Base-by-base conservation (phyloP, 1,140 invertebrate species). In the Hermatobates lingyangjiaoensis region DNA sequence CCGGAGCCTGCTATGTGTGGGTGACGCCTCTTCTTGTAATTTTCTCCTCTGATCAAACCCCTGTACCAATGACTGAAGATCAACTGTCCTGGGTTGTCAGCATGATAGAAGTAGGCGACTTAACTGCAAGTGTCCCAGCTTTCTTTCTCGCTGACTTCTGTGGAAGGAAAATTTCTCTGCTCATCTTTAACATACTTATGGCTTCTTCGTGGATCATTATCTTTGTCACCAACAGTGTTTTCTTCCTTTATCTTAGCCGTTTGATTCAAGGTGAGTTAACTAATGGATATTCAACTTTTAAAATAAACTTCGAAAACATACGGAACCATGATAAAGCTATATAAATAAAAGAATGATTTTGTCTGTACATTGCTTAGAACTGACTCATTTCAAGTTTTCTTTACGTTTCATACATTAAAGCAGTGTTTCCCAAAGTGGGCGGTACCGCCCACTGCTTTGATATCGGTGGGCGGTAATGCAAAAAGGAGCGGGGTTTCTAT, bases 201-300 rank as follows among this genome's bases (percentile, higher is more conserved):
- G 61, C 84, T 5, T 26, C 80, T 12, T 84, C 83, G 53, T 91
- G 83, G 82, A 23, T 75, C 3, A 59, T 81, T 1, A 83, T 87
- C 10, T 71, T 79, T 18, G 73, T 78, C 57, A 73, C 77, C 5
- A 69, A 66, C 14, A 69, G 68, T 12, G 66, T 76, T 0, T 69
- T 42, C 2, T 14, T 27, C 2, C 23, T 56, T 2, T 53, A 40
- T 39, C 18, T 55, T 3, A 48, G 50, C 25, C 44, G 48, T 40
- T 24, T 55, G 12, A 45, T 58, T 18, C 39, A 52, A 61, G 87
- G 87, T 24, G 60, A 86, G 14, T 75, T 73, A n/a, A n/a, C n/a
- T n/a, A n/a, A n/a, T n/a, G n/a, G n/a, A n/a, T n/a, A n/a, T n/a
- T n/a, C n/a, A n/a, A n/a, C n/a, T n/a, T n/a, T n/a, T n/a, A n/a